phyloP scores from a whole-genome alignment of 2,113 vertebrate species.

The Fregetta grallaria region DNA sequence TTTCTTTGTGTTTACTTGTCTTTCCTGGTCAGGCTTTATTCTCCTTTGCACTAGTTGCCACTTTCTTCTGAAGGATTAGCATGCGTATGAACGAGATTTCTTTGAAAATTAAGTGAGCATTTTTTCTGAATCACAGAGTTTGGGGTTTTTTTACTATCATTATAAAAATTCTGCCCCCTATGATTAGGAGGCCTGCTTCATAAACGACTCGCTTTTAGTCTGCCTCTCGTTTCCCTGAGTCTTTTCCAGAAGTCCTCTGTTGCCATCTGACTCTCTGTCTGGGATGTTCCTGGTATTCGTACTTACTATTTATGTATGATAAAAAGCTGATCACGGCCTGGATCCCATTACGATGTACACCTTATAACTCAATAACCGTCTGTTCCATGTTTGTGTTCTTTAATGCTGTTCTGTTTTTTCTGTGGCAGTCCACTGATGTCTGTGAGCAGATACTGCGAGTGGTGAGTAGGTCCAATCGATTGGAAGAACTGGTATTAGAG shows the following conservation, averaged over 20 bases:
- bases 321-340: not conserved
- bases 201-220: not conserved
- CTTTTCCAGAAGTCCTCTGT: not conserved
- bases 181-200: not conserved
- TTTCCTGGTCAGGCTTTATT: not conserved
- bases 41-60: not conserved
- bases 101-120: not conserved
- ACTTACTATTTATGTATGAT: not conserved
- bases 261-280: not conserved
- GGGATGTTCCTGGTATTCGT: not conserved
- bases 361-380: not conserved
- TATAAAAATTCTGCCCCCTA: not conserved
- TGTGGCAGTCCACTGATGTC: constrained; percentile 88
- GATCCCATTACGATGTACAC: not conserved
- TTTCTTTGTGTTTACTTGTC: not conserved
- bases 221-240: not conserved
- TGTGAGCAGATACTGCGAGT: constrained; percentile 94
- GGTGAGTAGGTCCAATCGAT: constrained; percentile 87
- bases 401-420: constrained; percentile 44
- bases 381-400: not conserved
- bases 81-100: not conserved
- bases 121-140: not conserved
- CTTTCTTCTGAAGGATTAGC: not conserved
- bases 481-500: constrained; percentile 94
- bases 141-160: not conserved